Conservation (phyloP, 2,113 vertebrate genomes). For the Hypocryptadius cinnamomeus region DNA sequence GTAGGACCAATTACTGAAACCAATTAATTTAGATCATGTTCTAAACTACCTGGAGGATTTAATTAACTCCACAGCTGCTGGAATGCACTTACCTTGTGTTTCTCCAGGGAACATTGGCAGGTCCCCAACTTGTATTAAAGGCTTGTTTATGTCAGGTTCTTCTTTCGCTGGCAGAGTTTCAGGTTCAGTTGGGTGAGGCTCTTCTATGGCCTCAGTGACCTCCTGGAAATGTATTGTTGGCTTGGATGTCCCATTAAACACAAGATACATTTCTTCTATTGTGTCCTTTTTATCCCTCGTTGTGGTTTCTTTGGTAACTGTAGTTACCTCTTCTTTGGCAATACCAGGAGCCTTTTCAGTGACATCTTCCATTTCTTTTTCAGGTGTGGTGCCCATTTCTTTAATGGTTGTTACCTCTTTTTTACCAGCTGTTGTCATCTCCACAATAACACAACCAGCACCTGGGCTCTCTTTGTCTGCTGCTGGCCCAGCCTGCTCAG, state of each 20-base stretch:
- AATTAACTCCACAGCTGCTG: neutral
- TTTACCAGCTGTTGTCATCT: neutral
- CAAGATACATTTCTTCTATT: slow-evolving; percentile 15
- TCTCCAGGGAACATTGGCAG: neutral
- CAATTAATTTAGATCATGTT: neutral
- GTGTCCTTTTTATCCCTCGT: slow-evolving; percentile 39
- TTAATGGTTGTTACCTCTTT: neutral
- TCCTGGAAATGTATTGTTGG: slow-evolving; percentile 30
- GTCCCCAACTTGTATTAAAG: neutral
- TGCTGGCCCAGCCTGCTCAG: neutral
- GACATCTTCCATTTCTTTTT: neutral
- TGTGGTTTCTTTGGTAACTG: neutral
- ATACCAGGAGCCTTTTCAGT: neutral
- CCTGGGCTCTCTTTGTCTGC: neutral
- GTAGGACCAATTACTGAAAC: neutral
- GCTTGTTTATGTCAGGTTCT: neutral
- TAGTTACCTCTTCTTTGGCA: neutral
- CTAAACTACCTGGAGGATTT: neutral
- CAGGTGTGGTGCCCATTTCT: neutral
- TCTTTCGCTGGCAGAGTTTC: neutral
- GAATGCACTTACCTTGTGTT: neutral
- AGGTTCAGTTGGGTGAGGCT: neutral
- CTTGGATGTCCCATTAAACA: slow-evolving; percentile 30
- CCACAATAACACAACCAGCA: neutral
- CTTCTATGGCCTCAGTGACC: neutral